Conservation (phyloP, 2,888 invertebrate genomes). For the Mesorhabditis sp. region DNA sequence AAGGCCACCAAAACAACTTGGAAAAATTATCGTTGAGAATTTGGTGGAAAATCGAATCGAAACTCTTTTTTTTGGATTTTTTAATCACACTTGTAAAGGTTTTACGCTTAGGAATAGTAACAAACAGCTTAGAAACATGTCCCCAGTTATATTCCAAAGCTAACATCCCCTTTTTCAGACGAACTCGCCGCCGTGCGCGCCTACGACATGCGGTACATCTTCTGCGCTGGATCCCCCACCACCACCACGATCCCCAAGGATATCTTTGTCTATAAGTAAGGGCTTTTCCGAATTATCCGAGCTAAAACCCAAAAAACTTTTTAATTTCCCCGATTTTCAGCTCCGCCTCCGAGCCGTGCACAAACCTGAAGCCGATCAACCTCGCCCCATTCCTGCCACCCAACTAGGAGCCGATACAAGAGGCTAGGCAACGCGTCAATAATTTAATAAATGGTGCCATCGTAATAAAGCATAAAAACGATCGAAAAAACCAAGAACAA, state of each 20-base stretch:
- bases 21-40: too few species aligned
- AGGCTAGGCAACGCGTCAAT: not conserved
- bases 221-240: not conserved
- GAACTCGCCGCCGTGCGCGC: not conserved
- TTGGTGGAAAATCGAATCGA: too few species aligned
- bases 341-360: not conserved
- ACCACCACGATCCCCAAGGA: not conserved
- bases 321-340: not conserved
- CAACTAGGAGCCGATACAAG: not conserved
- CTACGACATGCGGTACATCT: not conserved
- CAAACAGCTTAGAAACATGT: too few species aligned
- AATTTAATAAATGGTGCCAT: not conserved
- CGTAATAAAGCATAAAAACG: too few species aligned
- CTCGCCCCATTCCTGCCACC: not conserved
- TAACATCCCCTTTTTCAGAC: not conserved
- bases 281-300: not conserved
- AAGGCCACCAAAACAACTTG: too few species aligned
- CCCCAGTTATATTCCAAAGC: not conserved
- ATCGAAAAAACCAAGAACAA: too few species aligned
- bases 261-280: conserved; percentile 5
- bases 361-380: conserved; percentile 6
- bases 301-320: too few species aligned
- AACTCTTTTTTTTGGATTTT: too few species aligned
- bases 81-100: too few species aligned
- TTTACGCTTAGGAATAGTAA: not conserved